Base-by-base conservation (phyloP, 2,797 vertebrate species). In the Lutjanus campechanus region DNA sequence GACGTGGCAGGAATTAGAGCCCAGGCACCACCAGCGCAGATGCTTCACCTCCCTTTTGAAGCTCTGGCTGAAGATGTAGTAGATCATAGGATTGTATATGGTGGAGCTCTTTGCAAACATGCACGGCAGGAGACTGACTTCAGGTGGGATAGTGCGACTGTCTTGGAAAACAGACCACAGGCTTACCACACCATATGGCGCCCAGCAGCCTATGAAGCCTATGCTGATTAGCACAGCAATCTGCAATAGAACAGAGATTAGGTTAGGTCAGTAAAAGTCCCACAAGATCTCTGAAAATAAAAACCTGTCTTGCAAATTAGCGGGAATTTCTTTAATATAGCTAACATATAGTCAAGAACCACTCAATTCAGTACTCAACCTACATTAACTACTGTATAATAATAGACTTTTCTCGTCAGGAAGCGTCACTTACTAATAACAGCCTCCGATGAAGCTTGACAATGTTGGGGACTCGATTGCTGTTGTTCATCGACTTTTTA, bases 61-160 rank as follows among this genome's bases (percentile, higher is more conserved):
- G n/a, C 81, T 89, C 76, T 92, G 93, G n/a, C 96, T 96, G 93
- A 96, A 97, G 53, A 92, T 49, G 91, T 97, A 97, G 91, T 97
- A 98, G 70, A 98, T 96, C 9, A 98, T 36, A 0, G 97, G 97
- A 60, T 97, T 97, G 76, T 97, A 97, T 0, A 95, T 94, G 0
- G 97, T 97, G 17, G 97, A 97, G 46, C 95, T 95, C 86, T 97
- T 98, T 51, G 97, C 97, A 5, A 98, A 97, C 72, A 98, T 92
- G 69, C 97, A 97, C 1, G 97, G 97, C 85, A 97, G 93, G 83
- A 97, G 90, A 0, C 93, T 95, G 61, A 97, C 78, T 4, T 94
- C 59, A 0, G 96, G 95, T 0, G 96, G 93, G 22, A 97, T 94
- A 68, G 84, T 87, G 17, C 84, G 56, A 0, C 94, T 92, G 81